Evolutionary conservation across 2,113 vertebrate species (phyloP), one percentile per base, ranked within the genome.

Genomic region (Triplophysa siluroides): DNA sequence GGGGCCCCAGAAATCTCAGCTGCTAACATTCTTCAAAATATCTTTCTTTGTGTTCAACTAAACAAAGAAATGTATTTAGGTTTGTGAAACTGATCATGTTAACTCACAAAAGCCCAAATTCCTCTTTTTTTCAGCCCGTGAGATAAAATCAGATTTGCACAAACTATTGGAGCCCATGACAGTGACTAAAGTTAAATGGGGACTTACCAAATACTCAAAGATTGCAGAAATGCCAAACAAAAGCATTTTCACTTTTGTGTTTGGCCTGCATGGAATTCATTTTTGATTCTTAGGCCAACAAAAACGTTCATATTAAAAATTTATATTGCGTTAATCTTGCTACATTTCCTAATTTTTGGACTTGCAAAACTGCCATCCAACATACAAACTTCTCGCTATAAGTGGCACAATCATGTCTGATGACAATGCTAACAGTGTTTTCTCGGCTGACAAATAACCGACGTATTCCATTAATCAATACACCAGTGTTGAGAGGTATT

Each of bases 391-490:
- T 76, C 52, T 5, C 1, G 23, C 45, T 52, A 6, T n/a, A 60
- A 58, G 52, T 60, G 54, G 16, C 29, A 18, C 74, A 65, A 76
- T 24, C 5, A 38, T 38, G 33, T 62, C 9, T 50, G 43, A 60
- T 65, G 62, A 23, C 19, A 65, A 29, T 47, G 7, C 60, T 60
- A 41, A 50, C 23, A 10, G 50, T 45, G 41, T 45, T 38, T 76
- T 76, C 73, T 65, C 62, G 50, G 12, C 61, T 23, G 43, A 52
- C 52, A 45, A 71, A 29, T 54, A 71, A 71, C 18, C 21, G 62
- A 43, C 43, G 65, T 65, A 65, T 76, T 33, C 24, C 62, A 65
- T 76, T 19, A 65, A 76, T 65, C 74, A 76, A 76, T 76, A 65
- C 60, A 54, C 65, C 7, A 18, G 43, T 13, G 12, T 65, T 54